Evolutionary conservation across 1,140 invertebrate species (phyloP).

Genomic region (Lepidurus packardi): DNA sequence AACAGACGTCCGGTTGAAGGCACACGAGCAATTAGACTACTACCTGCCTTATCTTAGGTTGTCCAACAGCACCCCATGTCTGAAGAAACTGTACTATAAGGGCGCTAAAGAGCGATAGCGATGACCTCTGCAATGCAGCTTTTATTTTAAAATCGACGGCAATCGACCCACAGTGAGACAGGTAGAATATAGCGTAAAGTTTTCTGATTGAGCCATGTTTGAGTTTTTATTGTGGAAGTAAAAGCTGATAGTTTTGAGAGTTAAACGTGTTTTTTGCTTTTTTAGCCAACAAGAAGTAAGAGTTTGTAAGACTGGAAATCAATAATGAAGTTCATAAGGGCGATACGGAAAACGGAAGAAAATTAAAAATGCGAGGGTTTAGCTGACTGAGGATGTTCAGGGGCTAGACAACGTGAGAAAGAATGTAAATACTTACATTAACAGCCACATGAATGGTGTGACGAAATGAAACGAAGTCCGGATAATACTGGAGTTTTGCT

Average conservation of each 20-base stretch:
- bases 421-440: conserved; percentile 8
- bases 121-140: conserved; percentile 18
- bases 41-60: neutral
- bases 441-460: conserved; percentile 18
- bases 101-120: neutral
- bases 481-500: neutral
- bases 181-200: neutral
- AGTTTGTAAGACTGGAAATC: neutral
- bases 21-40: conserved; percentile 3
- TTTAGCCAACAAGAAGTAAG: neutral
- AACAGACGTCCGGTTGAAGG: neutral
- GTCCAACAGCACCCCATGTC: neutral
- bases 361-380: neutral
- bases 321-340: neutral
- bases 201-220: too few relatives aligned
- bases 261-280: neutral
- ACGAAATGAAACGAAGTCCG: neutral
- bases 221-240: too few relatives aligned
- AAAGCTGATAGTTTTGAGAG: neutral
- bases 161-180: neutral
- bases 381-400: neutral
- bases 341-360: neutral
- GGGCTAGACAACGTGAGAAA: neutral
- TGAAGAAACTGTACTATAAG: neutral
- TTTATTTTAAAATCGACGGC: neutral